A percentile compares a stretch with the other conserved stretches of the same genome.
These are phyloP conservation scores for Neogale vison DNA, from an alignment of 2,113 vertebrate species.

Conservation along the genomic window DNA sequence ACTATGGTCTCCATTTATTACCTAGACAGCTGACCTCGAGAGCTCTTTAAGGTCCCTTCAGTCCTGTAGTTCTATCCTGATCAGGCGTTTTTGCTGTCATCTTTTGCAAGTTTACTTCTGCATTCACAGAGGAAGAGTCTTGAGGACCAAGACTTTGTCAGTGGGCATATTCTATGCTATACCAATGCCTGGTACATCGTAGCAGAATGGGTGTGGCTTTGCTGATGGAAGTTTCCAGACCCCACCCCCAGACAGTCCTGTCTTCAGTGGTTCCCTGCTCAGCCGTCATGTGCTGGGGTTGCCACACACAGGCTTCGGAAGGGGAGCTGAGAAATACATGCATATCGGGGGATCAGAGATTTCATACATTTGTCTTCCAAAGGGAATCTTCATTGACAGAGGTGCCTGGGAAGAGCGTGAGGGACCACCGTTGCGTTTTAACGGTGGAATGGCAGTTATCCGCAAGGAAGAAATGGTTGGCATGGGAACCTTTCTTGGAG, in stretches of 20 bases:
- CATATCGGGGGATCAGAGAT: not conserved
- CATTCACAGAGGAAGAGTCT: not conserved
- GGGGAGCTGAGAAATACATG: not conserved
- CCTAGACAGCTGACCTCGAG: not conserved
- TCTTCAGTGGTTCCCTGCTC: not conserved
- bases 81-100: not conserved
- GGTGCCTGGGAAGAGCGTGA: not conserved
- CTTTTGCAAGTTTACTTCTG: not conserved
- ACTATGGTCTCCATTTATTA: not conserved
- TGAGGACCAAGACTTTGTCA: not conserved
- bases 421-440: not conserved
- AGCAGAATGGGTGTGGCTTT: not conserved
- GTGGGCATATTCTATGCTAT: not conserved
- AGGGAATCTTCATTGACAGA: not conserved
- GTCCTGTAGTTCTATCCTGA: not conserved
- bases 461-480: not conserved
- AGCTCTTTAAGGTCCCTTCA: not conserved
- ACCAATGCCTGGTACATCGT: accelerated
- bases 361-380: not conserved
- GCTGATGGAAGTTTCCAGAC: not conserved
- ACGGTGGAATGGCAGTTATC: not conserved
- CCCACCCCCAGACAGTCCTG: too few species aligned
- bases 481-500: not conserved
- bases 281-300: not conserved
- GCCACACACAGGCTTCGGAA: not conserved